Percentiles rank a stretch among this genome's conserved stretches.
Evolutionary conservation across 1,140 invertebrate species (phyloP).

Genomic region (Carposina sasakii): DNA sequence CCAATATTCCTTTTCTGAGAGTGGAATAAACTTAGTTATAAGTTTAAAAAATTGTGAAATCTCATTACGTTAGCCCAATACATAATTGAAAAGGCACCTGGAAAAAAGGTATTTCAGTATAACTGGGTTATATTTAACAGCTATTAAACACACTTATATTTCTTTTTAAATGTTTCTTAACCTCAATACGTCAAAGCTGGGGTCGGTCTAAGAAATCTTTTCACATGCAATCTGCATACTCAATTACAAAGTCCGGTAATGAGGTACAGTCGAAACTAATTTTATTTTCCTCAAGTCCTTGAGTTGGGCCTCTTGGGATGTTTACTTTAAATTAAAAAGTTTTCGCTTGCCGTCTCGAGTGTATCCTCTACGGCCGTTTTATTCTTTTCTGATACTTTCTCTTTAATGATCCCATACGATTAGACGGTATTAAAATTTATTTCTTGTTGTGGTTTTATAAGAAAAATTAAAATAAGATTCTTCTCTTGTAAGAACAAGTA

Average conservation of each 20-base stretch:
- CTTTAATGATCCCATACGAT: constrained; percentile 51
- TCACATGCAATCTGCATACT: constrained; percentile 44
- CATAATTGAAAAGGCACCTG: too few species aligned
- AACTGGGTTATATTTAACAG: too few species aligned
- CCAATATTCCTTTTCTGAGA: too few species aligned
- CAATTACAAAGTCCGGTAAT: constrained; percentile 50
- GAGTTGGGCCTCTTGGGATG: constrained; percentile 44
- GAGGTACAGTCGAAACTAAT: constrained; percentile 51
- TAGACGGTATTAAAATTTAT: constrained; percentile 16
- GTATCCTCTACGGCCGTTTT: constrained; percentile 30
- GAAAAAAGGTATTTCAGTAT: too few species aligned
- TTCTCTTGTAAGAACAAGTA: too few species aligned
- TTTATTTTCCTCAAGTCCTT: constrained; percentile 51
- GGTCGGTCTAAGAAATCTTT: constrained; percentile 25
- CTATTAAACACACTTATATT: too few species aligned
- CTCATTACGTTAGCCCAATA: too few species aligned
- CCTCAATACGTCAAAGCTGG: too few species aligned
- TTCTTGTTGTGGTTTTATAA: not conserved
- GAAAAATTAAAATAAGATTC: not conserved
- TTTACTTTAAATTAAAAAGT: constrained; percentile 63
- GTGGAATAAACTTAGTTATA: too few species aligned
- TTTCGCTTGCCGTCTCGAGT: constrained; percentile 37
- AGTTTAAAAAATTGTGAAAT: too few species aligned
- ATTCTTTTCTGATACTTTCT: constrained; percentile 43
- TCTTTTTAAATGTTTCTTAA: too few species aligned